Evolutionary conservation across 2,888 invertebrate species (phyloP).

Genomic region (Limnephilus auricula): DNA sequence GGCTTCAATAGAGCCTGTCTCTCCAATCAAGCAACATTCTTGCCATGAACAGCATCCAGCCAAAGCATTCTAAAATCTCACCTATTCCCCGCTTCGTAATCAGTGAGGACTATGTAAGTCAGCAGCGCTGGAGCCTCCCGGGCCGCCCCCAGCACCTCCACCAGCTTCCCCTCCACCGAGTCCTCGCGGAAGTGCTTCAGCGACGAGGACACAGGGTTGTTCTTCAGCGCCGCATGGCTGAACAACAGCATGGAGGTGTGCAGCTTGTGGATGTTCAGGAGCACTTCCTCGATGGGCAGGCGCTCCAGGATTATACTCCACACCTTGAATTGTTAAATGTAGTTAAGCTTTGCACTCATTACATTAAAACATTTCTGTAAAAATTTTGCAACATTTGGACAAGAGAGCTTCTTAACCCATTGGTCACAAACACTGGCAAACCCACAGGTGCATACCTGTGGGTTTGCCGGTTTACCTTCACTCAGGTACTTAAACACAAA

Average conservation of each 20-base stretch:
- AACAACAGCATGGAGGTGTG: slow-evolving; percentile 53
- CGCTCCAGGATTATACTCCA: slow-evolving; percentile 58
- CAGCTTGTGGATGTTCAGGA: slow-evolving; percentile 53
- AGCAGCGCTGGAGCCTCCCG: slow-evolving; percentile 49
- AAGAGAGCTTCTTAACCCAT: too few relatives aligned
- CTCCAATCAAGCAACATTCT: too few relatives aligned
- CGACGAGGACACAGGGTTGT: background rate
- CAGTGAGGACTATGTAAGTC: slow-evolving; percentile 55
- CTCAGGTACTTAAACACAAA: too few relatives aligned
- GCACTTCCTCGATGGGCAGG: slow-evolving; percentile 44
- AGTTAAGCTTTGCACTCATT: too few relatives aligned
- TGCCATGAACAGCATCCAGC: too few relatives aligned
- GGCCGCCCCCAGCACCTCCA: background rate
- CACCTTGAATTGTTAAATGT: slow-evolving; percentile 48
- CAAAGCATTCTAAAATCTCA: slow-evolving; percentile 20
- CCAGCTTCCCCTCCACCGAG: slow-evolving; percentile 4
- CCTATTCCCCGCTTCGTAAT: slow-evolving; percentile 51
- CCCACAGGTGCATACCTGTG: too few relatives aligned
- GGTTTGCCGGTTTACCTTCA: too few relatives aligned
- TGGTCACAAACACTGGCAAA: too few relatives aligned
- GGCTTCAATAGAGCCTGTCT: too few relatives aligned
- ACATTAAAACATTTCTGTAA: too few relatives aligned
- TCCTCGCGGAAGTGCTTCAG: slow-evolving; percentile 7
- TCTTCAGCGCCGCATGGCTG: background rate
- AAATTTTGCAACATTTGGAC: too few relatives aligned